A percentile compares a stretch with the other conserved stretches of the same genome.
phyloP scores from a whole-genome alignment of 1,140 invertebrate species.

The Odontomachus brunneus region DNA sequence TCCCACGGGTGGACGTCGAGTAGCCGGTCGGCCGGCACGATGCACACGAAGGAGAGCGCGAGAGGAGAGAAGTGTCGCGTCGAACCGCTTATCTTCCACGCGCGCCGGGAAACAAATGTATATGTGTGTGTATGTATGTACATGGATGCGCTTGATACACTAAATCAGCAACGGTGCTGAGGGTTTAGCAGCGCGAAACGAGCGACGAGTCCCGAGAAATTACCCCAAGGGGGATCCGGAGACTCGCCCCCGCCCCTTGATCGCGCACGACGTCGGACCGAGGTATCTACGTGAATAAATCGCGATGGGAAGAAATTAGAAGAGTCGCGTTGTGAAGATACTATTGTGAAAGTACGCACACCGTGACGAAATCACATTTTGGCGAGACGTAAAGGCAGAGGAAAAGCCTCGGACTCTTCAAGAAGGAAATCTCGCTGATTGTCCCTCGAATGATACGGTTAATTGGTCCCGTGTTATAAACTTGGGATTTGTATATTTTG shows the following conservation, averaged over 20 bases:
- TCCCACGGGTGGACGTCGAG: slow-evolving; percentile 67
- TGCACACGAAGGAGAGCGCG: slow-evolving; percentile 15
- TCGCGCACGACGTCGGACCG: background rate
- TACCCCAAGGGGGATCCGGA: background rate
- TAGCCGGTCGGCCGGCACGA: slow-evolving; percentile 3
- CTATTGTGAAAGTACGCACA: background rate
- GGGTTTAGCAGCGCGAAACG: slow-evolving; percentile 30
- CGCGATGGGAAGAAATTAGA: background rate
- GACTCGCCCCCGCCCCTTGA: background rate
- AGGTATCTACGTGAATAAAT: background rate
- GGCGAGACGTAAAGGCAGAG: too few relatives aligned
- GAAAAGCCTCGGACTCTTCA: too few relatives aligned
- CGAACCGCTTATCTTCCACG: slow-evolving; percentile 54
- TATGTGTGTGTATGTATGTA: too few relatives aligned
- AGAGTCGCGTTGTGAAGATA: background rate
- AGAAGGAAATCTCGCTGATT: too few relatives aligned
- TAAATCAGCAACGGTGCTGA: slow-evolving; percentile 40
- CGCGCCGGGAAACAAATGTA: slow-evolving; percentile 41
- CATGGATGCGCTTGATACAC: background rate
- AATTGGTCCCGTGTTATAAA: too few relatives aligned
- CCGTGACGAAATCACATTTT: too few relatives aligned
- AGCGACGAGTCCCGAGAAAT: background rate
- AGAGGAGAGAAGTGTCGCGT: slow-evolving; percentile 45
- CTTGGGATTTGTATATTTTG: too few relatives aligned
- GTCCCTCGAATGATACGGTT: too few relatives aligned